Base-by-base conservation (phyloP, 2,888 invertebrate genomes). In the Malachius bipustulatus region DNA sequence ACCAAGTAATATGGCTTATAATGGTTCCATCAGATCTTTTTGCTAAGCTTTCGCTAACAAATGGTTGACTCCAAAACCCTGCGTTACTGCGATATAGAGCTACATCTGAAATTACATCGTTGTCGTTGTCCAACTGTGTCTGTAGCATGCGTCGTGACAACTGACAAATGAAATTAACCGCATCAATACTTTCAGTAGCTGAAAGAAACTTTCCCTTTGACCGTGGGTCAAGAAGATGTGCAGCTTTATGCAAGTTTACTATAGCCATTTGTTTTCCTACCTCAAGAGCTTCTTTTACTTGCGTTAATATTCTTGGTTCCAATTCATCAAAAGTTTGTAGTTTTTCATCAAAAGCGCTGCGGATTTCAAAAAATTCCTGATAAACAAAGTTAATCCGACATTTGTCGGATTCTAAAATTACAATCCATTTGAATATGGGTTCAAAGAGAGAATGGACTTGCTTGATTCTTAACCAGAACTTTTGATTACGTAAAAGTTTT, bases 201-300 rank as follows among this genome's bases (percentile, higher is more conserved):
- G 24, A 19, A 19, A 19, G 24, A 19, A 19, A 19, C n/a, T 19
- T 19, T 19, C 24, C 24, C n/a, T 19, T 19, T 19, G n/a, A 19
- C n/a, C 24, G 6, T 19, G 24, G 24, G 24, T 19, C 24, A 19
- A 19, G 24, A 19, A 19, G 24, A 19, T 19, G 6, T 19, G 24
- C 24, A 8, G 24, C 24, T n/a, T 19, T 19, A 19, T 19, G 24
- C n/a, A 19, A 19, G 24, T n/a, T 19, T 19, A 19, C 24, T 8
- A 19, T n/a, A 8, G 24, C 24, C 24, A 19, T 19, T 19, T 19
- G 24, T n/a, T 19, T 19, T 19, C 24, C n/a, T 8, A 19, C 6
- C 24, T 19, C 24, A 19, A 19, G 24, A 19, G 24, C 24, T 19
- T 19, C 24, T 8, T 8, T 8, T 19, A 19, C 24, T 19, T 19